Evolutionary conservation across 2,888 invertebrate species (phyloP).

Genomic region (Cyrtodaria siliqua): DNA sequence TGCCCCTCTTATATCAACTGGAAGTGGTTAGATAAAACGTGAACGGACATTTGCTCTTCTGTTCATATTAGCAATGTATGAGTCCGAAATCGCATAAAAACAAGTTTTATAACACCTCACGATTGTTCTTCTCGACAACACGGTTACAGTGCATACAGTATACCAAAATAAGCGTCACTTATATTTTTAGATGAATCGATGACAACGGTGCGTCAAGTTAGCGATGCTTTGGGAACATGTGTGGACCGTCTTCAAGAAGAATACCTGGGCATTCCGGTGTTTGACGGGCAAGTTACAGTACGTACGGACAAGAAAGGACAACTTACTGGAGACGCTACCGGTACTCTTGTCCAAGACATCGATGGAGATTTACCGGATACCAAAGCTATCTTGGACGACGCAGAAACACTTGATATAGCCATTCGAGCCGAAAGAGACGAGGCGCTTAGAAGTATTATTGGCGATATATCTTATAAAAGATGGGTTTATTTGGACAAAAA

Average conservation of each 20-base stretch:
- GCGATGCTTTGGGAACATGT: conserved; percentile 59
- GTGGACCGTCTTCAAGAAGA: conserved; percentile 65
- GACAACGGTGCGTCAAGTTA: conserved; percentile 7
- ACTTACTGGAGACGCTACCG: conserved; percentile 60
- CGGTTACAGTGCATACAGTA: no score
- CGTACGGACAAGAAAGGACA: conserved; percentile 47
- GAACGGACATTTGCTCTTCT: no score
- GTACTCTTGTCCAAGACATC: conserved; percentile 61
- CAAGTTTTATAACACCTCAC: no score
- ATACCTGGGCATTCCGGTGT: conserved; percentile 64
- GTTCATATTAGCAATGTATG: no score
- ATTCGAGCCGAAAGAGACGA: conserved; percentile 29
- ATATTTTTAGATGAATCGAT: conserved; percentile 50
- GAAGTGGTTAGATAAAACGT: no score
- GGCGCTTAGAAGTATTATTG: conserved; percentile 5
- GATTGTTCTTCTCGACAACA: no score
- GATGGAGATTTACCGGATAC: conserved; percentile 51
- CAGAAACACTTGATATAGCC: conserved; percentile 40
- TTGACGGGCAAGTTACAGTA: conserved; percentile 63
- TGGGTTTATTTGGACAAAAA: conserved; percentile 37
- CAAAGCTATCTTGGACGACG: conserved; percentile 29
- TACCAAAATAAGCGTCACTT: no score
- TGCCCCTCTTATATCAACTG: no score
- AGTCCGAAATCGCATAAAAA: no score
- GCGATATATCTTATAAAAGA: conserved; percentile 4